Evolutionary conservation across 2,888 invertebrate genomes (phyloP).

Genomic region (Nipponacmea schrenckii): DNA sequence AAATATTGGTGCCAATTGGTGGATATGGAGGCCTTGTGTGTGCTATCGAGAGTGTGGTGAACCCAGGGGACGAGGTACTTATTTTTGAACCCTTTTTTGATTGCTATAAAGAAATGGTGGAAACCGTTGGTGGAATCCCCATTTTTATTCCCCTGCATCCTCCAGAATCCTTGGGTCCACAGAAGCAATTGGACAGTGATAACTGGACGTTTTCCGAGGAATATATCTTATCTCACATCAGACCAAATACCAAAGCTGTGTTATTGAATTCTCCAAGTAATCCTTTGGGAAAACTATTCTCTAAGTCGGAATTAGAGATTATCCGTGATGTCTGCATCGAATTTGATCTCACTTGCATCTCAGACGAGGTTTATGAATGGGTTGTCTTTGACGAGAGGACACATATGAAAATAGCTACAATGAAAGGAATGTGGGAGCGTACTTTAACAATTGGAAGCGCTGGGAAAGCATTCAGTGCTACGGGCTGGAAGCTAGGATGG

Average conservation of each 20-base stretch:
- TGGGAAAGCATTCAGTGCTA: constrained; percentile 96
- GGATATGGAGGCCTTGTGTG: constrained; percentile 3
- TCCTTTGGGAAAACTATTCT: constrained; percentile 79
- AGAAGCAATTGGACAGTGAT: constrained; percentile 71
- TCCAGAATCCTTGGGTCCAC: neutral
- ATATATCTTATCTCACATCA: constrained; percentile 76
- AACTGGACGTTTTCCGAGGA: constrained; percentile 88
- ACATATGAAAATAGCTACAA: constrained; percentile 84
- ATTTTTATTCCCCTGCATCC: constrained; percentile 1
- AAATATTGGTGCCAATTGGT: neutral
- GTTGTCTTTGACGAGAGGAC: constrained; percentile 79
- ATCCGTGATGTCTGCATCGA: constrained; percentile 90
- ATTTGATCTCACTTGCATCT: constrained; percentile 89
- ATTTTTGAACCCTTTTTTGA: constrained; percentile 9
- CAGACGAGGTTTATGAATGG: constrained; percentile 99
- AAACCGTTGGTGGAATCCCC: neutral
- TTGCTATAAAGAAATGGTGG: neutral
- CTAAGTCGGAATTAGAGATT: constrained; percentile 65
- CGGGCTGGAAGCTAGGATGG: constrained; percentile 89
- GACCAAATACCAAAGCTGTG: constrained; percentile 87
- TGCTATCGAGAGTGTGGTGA: neutral
- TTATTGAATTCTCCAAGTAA: constrained; percentile 96
- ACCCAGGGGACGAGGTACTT: neutral
- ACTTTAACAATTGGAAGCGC: constrained; percentile 96
- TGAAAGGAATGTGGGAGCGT: constrained; percentile 96